These are phyloP conservation scores for Cephus nigrinus DNA, from an alignment of 2,888 invertebrate species.

Conservation along the genomic window DNA sequence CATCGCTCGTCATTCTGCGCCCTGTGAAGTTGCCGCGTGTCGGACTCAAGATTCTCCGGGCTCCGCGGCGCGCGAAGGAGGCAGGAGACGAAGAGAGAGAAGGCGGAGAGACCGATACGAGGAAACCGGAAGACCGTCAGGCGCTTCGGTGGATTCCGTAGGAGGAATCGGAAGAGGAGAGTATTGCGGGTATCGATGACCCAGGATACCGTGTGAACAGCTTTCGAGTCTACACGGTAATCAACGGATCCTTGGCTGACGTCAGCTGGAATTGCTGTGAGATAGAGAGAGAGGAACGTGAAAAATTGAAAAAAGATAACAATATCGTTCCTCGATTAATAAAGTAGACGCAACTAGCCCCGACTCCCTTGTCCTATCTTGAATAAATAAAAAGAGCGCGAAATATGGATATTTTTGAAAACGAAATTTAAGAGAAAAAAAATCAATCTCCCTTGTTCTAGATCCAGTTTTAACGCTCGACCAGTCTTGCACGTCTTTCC, in stretches of 20 bases:
- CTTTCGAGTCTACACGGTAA: neutral
- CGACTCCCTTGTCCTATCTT: neutral
- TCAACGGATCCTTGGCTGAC: no score
- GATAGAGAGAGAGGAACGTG: neutral
- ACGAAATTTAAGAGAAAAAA: neutral
- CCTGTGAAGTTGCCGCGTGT: no score
- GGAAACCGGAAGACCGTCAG: neutral
- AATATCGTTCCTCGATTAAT: neutral
- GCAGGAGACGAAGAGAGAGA: neutral
- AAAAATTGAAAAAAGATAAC: constrained; percentile 5
- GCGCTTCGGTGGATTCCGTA: neutral
- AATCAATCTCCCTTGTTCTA: neutral
- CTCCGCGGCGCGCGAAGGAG: neutral
- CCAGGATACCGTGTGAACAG: neutral
- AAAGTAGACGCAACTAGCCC: no score
- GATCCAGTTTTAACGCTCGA: neutral
- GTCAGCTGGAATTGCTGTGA: neutral
- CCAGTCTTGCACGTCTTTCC: neutral
- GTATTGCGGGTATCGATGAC: neutral
- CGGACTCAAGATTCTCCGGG: neutral
- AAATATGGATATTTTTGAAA: neutral
- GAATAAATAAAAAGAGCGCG: neutral
- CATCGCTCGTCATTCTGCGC: no score
- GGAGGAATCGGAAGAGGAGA: neutral
- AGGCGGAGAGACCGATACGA: neutral